phyloP scores from a whole-genome alignment of 2,797 vertebrate species.

The Clarias fuscus region DNA sequence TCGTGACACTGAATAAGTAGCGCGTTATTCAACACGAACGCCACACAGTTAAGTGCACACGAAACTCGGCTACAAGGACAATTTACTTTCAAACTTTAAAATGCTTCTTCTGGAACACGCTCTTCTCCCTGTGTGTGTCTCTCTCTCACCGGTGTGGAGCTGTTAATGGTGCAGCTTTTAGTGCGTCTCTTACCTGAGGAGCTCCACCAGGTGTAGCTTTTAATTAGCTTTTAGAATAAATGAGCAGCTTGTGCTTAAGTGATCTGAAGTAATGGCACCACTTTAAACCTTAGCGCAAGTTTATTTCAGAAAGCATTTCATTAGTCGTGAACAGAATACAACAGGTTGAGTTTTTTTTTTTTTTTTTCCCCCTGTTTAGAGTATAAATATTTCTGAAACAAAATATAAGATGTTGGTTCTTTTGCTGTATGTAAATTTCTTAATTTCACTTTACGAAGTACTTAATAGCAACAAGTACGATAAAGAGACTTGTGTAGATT shows the following conservation, averaged over 20 bases:
- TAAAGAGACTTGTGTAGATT: too few relatives aligned
- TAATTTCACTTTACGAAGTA: too few relatives aligned
- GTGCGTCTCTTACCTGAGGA: neutral
- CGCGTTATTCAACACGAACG: too few relatives aligned
- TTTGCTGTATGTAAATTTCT: neutral
- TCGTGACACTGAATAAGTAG: too few relatives aligned
- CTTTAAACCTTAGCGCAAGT: neutral
- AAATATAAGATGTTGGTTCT: neutral
- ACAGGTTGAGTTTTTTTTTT: too few relatives aligned
- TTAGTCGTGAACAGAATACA: neutral
- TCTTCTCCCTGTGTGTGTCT: too few relatives aligned
- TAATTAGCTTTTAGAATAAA: neutral
- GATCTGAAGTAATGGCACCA: neutral
- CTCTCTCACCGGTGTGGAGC: neutral
- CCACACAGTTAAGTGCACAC: too few relatives aligned
- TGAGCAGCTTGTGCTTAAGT: neutral
- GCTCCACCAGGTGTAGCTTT: neutral
- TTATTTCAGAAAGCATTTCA: neutral
- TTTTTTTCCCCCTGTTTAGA: neutral
- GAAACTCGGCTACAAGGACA: too few relatives aligned
- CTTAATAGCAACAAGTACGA: too few relatives aligned
- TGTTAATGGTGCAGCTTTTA: neutral
- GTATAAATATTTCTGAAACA: neutral
- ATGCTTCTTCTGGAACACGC: neutral
- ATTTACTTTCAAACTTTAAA: too few relatives aligned